These are phyloP conservation scores for Spodoptera littoralis DNA, from an alignment of 2,888 invertebrate species.

Conservation along the genomic window DNA sequence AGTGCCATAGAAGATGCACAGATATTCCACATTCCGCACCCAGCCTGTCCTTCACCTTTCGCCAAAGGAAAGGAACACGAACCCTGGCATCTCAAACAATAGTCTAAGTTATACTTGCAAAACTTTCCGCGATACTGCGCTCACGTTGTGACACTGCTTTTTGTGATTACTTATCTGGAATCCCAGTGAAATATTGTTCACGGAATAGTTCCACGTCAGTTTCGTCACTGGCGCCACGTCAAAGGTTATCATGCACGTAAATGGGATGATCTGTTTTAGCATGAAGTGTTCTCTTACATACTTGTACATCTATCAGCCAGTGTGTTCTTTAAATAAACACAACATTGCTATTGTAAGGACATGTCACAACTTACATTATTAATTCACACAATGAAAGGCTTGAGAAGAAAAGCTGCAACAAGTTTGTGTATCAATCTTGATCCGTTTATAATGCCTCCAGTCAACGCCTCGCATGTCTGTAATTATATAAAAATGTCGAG, in stretches of 20 bases:
- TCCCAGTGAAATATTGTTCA: constrained; percentile 78
- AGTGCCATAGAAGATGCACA: constrained; percentile 58
- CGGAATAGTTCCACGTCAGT: constrained; percentile 75
- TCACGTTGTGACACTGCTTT: constrained; percentile 80
- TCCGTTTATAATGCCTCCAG: constrained; percentile 67
- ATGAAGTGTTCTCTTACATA: constrained; percentile 41
- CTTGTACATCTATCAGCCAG: constrained; percentile 18
- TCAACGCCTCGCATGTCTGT: constrained; percentile 68
- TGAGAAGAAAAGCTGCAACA: constrained; percentile 55
- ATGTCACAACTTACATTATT: constrained; percentile 42
- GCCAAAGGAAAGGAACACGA: constrained; percentile 76
- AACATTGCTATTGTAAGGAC: constrained; percentile 14
- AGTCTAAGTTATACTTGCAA: constrained; percentile 77
- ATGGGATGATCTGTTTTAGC: constrained; percentile 62
- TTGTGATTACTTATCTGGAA: constrained; percentile 81
- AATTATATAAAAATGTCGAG: constrained; percentile 76
- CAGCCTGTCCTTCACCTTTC: constrained; percentile 82
- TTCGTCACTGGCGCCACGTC: constrained; percentile 73
- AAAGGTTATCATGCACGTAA: constrained; percentile 77
- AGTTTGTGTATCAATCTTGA: constrained; percentile 64
- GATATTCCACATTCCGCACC: constrained; percentile 73
- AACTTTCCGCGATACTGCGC: constrained; percentile 75
- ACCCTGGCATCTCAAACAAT: constrained; percentile 76
- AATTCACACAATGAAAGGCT: constrained; percentile 39
- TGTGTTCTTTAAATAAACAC: constrained; percentile 23